These are phyloP conservation scores for Mustela nigripes DNA, from an alignment of 2,113 vertebrate species.

Conservation along the genomic window DNA sequence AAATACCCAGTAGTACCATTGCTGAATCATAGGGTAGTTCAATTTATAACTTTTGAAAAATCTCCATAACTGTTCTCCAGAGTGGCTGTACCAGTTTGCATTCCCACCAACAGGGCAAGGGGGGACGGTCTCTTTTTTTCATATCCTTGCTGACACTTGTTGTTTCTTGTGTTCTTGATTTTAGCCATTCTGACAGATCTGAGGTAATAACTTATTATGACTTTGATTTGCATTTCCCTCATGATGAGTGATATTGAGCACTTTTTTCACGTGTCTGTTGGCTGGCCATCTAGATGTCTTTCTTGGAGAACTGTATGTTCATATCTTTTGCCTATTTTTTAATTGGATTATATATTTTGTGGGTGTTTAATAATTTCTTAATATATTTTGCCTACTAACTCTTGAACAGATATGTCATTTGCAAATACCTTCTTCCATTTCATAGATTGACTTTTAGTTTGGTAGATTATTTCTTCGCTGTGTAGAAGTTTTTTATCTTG, in stretches of 20 bases:
- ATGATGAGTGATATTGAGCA: neutral
- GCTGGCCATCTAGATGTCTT: neutral
- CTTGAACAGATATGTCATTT: neutral
- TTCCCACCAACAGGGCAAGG: neutral
- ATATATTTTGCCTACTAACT: neutral
- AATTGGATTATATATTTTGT: neutral
- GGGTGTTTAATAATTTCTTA: neutral
- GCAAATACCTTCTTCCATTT: neutral
- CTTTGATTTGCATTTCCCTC: neutral
- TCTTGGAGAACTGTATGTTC: neutral
- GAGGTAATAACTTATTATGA: neutral
- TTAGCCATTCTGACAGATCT: neutral
- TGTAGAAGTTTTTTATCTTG: neutral
- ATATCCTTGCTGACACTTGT: neutral
- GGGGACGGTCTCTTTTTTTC: neutral
- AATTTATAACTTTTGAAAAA: neutral
- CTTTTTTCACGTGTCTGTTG: neutral
- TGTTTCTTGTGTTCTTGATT: neutral
- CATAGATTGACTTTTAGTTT: neutral
- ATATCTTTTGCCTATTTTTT: neutral
- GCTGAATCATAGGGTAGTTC: neutral
- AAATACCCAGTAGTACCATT: neutral
- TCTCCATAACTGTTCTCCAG: neutral
- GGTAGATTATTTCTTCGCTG: neutral
- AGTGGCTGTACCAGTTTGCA: neutral